phyloP scores from a whole-genome alignment of 53 echinoderm and acorn worm genomes.

The Zoroaster sp. region DNA sequence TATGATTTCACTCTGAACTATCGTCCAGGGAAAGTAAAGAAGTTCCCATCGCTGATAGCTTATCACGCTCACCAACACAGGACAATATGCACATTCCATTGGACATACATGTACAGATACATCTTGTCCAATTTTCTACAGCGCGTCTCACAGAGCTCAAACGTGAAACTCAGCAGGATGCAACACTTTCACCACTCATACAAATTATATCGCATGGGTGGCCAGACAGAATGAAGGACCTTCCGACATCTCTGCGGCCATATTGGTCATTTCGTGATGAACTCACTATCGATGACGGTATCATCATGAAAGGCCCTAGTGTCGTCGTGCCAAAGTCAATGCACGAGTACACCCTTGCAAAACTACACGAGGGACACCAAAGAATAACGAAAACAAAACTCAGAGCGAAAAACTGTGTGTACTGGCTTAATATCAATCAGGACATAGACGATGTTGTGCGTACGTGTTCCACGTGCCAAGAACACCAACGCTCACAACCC shows the following conservation, averaged over 20 bases:
- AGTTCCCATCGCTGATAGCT: not conserved
- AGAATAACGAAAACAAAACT: slow-evolving; percentile 28
- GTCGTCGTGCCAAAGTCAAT: slow-evolving; percentile 21
- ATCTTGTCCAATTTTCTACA: slow-evolving; percentile 17
- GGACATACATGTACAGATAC: too few species aligned
- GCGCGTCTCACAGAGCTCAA: slow-evolving; percentile 9
- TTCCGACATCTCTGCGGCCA: not conserved
- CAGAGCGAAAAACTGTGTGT: slow-evolving; percentile 26
- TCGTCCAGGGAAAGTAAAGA: slow-evolving; percentile 52
- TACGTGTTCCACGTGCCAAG: slow-evolving; percentile 41
- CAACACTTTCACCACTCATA: not conserved
- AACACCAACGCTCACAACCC: slow-evolving; percentile 12
- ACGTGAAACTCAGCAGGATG: not conserved
- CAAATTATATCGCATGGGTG: slow-evolving; percentile 25
- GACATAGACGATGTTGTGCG: slow-evolving; percentile 46
- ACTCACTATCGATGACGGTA: not conserved
- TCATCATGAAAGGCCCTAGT: not conserved
- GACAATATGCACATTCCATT: slow-evolving; percentile 9
- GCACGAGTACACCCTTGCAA: slow-evolving; percentile 17
- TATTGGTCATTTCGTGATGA: slow-evolving; percentile 53
- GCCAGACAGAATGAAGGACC: slow-evolving; percentile 24
- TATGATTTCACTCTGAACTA: slow-evolving; percentile 52
- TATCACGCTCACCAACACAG: not conserved
- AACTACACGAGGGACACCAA: slow-evolving; percentile 51
- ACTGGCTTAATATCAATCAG: slow-evolving; percentile 40